Percentiles rank a stretch among this genome's conserved stretches.
Evolutionary conservation across 2,888 invertebrate genomes (phyloP).

Genomic region (Xestia sexstrigata): DNA sequence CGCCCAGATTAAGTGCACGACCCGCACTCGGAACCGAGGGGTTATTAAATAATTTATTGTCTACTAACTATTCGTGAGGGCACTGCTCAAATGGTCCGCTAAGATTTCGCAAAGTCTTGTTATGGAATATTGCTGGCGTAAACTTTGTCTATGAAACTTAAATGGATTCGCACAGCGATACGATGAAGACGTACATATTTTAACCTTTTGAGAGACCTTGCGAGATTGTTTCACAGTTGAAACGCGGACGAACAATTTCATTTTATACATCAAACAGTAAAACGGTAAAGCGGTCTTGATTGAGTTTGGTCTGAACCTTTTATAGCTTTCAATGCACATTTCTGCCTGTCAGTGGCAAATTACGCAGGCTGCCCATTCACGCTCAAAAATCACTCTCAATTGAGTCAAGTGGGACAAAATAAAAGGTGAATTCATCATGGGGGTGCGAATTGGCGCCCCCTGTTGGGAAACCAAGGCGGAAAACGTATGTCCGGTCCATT

Average conservation of each 20-base stretch:
- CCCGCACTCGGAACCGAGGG: constrained; percentile 81
- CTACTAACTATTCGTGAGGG: constrained; percentile 86
- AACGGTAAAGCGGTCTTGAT: constrained; percentile 79
- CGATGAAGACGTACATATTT: constrained; percentile 70
- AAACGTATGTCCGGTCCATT: constrained; percentile 89
- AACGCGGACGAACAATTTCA: constrained; percentile 57
- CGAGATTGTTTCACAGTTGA: constrained; percentile 47
- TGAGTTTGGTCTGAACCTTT: constrained; percentile 87
- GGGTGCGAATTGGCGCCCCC: constrained; percentile 83
- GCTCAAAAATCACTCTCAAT: constrained; percentile 90
- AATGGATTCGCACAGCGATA: constrained; percentile 80
- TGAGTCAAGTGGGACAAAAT: constrained; percentile 89
- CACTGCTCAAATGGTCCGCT: constrained; percentile 81
- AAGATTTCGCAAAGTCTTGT: constrained; percentile 85
- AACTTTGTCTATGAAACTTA: constrained; percentile 82
- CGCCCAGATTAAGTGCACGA: constrained; percentile 86
- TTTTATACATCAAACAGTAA: constrained; percentile 63
- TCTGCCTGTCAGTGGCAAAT: constrained; percentile 88
- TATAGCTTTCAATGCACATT: constrained; percentile 88
- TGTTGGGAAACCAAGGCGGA: constrained; percentile 85
- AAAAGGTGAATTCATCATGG: constrained; percentile 89
- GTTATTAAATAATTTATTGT: constrained; percentile 90
- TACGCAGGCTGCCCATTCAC: constrained; percentile 88
- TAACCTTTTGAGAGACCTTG: constrained; percentile 62
- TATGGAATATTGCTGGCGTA: constrained; percentile 81